A percentile compares a stretch with the other conserved stretches of the same genome.
Conservation (phyloP, 2,113 vertebrate species). For the Recurvirostra avosetta region DNA sequence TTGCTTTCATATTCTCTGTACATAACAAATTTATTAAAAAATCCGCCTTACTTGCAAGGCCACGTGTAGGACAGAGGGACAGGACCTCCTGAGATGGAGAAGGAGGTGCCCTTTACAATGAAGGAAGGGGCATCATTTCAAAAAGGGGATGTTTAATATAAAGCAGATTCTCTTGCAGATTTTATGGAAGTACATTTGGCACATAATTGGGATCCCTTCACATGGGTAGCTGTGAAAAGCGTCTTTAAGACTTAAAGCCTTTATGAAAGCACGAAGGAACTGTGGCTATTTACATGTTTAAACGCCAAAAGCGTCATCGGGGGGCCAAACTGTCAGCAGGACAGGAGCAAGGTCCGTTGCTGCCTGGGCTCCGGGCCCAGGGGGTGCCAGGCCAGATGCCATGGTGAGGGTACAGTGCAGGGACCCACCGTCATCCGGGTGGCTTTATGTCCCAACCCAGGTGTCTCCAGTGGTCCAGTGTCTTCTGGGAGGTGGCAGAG, state of each 20-base stretch:
- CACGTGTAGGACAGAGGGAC: background rate
- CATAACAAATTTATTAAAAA: background rate
- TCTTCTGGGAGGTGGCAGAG: background rate
- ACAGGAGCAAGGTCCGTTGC: background rate
- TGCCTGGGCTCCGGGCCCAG: background rate
- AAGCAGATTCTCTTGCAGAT: background rate
- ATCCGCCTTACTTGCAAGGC: background rate
- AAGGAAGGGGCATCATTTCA: background rate
- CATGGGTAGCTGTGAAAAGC: background rate
- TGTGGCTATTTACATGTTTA: background rate
- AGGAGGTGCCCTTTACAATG: background rate
- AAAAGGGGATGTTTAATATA: background rate
- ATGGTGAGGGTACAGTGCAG: fast-evolving
- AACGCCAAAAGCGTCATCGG: background rate
- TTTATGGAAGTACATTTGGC: background rate
- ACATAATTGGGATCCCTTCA: fast-evolving
- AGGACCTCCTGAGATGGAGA: background rate
- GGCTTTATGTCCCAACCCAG: background rate
- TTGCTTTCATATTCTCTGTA: background rate
- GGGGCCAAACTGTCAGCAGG: fast-evolving
- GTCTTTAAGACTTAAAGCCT: background rate
- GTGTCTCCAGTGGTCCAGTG: background rate
- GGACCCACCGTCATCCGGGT: fast-evolving
- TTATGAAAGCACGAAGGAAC: background rate
- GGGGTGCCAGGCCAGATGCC: background rate